Evolutionary conservation across 2,113 vertebrate genomes (phyloP), one percentile per base, ranked within the genome.

Genomic region (Vireo altiloquus): DNA sequence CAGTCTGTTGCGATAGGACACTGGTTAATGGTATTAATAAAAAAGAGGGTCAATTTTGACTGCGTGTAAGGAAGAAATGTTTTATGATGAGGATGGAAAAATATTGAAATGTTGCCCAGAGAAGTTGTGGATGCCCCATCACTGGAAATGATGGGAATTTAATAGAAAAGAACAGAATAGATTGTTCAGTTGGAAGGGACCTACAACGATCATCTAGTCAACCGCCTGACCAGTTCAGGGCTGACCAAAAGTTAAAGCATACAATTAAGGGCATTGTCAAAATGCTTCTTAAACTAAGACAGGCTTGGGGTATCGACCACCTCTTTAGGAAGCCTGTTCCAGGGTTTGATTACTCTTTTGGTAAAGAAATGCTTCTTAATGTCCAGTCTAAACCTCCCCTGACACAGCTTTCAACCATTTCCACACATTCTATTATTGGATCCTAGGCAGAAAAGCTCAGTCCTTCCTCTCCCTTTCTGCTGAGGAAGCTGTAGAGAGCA

Each of bases 241-340:
- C 27, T 92, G 70, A 82, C 76, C 76, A 88, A 82, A 91, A 80
- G 13, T 71, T 53, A 49, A 90, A 92, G 63, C 49, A 40, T 63
- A 7, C 77, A 69, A 46, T 91, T 91, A 78, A 89, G 56, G 79
- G 23, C 30, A 74, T 85, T 90, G 70, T 85, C 54, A 31, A 86
- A 91, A 86, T 70, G 40, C n/a, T 56, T 90, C n/a, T 82, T 85
- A 82, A 82, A 78, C 27, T 56, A 12, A 37, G 87, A 69, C 15
- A 74, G 60, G 47, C 60, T 75, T 66, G 19, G 24, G 16, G 18
- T 17, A 89, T 49, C 0, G 1, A 71, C 71, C 46, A 49, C 39
- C 9, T 17, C 24, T 52, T 53, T 71, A 76, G 47, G n/a, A 82
- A 79, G 42, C 22, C 28, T n/a, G 3, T 57, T 75, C 9, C 35